phyloP scores from a whole-genome alignment of 2,797 vertebrate species.

The Carapus acus region DNA sequence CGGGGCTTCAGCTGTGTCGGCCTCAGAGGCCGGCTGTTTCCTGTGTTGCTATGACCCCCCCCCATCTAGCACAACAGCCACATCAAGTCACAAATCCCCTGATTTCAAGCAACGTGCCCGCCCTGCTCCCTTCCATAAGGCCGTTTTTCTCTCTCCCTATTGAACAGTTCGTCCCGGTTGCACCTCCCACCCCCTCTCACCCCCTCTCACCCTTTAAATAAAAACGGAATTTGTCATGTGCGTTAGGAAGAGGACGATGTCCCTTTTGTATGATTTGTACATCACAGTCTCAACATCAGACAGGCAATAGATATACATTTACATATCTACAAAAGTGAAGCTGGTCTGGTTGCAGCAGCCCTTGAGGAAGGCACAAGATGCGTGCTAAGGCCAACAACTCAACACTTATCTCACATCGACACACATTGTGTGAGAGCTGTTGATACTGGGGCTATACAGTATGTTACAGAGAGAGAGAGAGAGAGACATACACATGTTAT shows the following conservation, averaged over 20 bases:
- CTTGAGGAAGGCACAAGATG: conserved; percentile 46
- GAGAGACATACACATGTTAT: conserved; percentile 1
- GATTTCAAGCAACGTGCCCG: no score
- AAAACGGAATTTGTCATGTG: conserved; percentile 20
- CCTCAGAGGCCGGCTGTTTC: no score
- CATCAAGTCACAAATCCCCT: no score
- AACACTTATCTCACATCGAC: conserved; percentile 9
- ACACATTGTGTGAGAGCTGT: conserved; percentile 35
- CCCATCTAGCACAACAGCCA: no score
- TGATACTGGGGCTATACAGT: conserved; percentile 44
- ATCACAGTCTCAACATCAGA: conserved; percentile 61
- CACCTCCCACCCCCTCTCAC: no score
- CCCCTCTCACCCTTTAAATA: not conserved
- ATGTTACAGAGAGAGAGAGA: conserved; percentile 6
- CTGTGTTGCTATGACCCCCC: not conserved
- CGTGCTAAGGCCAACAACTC: conserved; percentile 36
- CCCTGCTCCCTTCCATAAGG: not conserved
- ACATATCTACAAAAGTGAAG: conserved; percentile 75
- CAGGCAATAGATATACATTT: conserved; percentile 65
- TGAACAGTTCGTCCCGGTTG: no score
- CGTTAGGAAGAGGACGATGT: conserved; percentile 35
- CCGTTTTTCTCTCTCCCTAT: no score
- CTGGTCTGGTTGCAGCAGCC: conserved; percentile 55
- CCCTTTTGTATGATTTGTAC: conserved; percentile 62
- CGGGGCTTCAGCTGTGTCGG: conserved; percentile 14